Percentiles rank a stretch among this genome's conserved stretches.
These are phyloP conservation scores for Aphidius gifuensis DNA, from an alignment of 1,140 invertebrate species.

Conservation along the genomic window DNA sequence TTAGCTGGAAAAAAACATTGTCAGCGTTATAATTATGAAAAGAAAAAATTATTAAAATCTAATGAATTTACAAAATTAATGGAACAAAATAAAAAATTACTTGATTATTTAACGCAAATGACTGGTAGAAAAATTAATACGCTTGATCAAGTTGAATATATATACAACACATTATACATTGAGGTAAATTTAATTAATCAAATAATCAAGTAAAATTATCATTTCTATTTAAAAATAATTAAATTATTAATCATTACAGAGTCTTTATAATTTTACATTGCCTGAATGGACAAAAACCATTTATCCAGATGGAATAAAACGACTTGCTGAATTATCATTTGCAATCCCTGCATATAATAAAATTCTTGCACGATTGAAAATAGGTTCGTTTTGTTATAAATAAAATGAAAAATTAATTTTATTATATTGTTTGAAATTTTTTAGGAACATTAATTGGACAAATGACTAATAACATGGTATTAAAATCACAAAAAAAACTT, in stretches of 20 bases:
- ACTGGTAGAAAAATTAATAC: conserved; percentile 59
- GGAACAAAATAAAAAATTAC: conserved; percentile 62
- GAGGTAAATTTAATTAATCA: conserved; percentile 53
- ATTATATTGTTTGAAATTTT: neutral
- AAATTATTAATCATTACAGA: conserved; percentile 39
- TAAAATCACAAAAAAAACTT: conserved; percentile 48
- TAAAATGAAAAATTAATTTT: neutral
- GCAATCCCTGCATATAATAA: conserved; percentile 51
- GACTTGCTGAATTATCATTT: conserved; percentile 59
- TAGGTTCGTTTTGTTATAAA: conserved; percentile 34
- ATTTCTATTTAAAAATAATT: neutral
- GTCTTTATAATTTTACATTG: conserved; percentile 66
- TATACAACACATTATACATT: conserved; percentile 69
- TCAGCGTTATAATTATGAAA: conserved; percentile 61
- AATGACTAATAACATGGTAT: conserved; percentile 61
- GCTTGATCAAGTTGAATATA: conserved; percentile 57
- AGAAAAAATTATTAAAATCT: conserved; percentile 57
- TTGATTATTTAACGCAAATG: conserved; percentile 62
- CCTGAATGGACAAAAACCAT: conserved; percentile 69
- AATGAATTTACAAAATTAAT: conserved; percentile 60
- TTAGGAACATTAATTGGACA: conserved; percentile 65
- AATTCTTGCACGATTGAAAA: conserved; percentile 55
- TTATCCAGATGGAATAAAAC: conserved; percentile 58
- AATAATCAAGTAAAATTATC: conserved; percentile 4
- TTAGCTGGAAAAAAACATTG: conserved; percentile 67